Percentiles rank a stretch among this genome's conserved stretches.
Conservation (phyloP, 2,888 invertebrate species). For the Bembecia ichneumoniformis region DNA sequence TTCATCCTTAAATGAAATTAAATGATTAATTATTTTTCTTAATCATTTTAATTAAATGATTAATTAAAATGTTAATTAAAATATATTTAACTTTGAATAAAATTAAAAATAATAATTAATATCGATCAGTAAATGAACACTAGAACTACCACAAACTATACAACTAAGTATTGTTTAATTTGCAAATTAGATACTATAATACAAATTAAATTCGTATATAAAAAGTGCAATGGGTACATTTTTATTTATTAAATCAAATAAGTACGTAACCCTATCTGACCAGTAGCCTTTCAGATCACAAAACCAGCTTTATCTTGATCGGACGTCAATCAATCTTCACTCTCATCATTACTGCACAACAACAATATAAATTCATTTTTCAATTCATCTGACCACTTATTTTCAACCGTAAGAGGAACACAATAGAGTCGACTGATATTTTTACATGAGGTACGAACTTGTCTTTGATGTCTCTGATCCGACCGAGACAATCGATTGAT, state of each 20-base stretch:
- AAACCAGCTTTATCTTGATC: conserved; percentile 47
- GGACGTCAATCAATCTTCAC: conserved; percentile 46
- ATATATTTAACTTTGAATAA: too few relatives aligned
- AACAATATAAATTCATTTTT: conserved; percentile 7
- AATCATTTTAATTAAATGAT: too few relatives aligned
- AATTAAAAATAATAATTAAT: too few relatives aligned
- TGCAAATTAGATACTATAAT: too few relatives aligned
- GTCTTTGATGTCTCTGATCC: conserved; percentile 17
- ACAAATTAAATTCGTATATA: not conserved
- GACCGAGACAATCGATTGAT: conserved; percentile 54
- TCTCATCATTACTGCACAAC: conserved; percentile 23
- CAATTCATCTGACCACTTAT: not conserved
- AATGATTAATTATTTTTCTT: too few relatives aligned
- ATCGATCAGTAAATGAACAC: too few relatives aligned
- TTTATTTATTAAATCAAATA: not conserved
- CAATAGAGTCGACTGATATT: too few relatives aligned
- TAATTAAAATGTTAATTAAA: too few relatives aligned
- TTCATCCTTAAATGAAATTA: too few relatives aligned
- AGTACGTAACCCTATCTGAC: conserved; percentile 12
- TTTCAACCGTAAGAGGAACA: not conserved
- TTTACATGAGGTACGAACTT: too few relatives aligned
- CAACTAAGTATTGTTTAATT: too few relatives aligned
- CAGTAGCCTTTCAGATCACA: conserved; percentile 44
- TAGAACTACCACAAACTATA: too few relatives aligned
- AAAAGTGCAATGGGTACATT: not conserved